Evolutionary conservation across 92 coral and sea anemone species (phyloP), one percentile per base, ranked within the genome.

Genomic region (Epizoanthus ramosus): DNA sequence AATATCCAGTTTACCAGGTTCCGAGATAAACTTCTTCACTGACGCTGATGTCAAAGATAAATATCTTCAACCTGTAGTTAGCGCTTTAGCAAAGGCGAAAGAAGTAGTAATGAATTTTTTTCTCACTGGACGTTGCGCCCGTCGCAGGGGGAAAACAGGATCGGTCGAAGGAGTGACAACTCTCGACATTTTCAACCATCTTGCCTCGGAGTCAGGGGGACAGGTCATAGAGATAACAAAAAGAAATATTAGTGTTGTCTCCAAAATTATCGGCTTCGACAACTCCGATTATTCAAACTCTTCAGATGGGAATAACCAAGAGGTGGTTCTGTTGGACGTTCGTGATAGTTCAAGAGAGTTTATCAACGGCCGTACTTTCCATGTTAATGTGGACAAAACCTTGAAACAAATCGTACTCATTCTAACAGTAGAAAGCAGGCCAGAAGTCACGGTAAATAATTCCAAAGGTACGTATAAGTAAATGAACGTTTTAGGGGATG

Each of bases 151-250:
- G 54, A 37, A 85, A 41, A 39, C 54, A 25, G 60, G 15, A 47
- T 2, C 57, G 6, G 9, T 22, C 13, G 47, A n/a, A 59, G 63
- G 18, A 19, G 8, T 63, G 12, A 67, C 85, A 56, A 87, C 67
- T 43, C 66, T 74, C 31, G 79, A 67, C 0, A 28, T 91, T 37
- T 88, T 80, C 77, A 75, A 88, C 79, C 15, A 9, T 17, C 83
- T 91, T 13, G 94, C 94, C 14, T 88, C 87, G 10, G 61, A 70
- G 21, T 88, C 92, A 1, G 94, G 94, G 8, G 94, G 94, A n/a
- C 94, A 91, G 53, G 86, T 91, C 13, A 45, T 91, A 15, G 22
- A 75, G 63, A 85, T 83, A 23, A 59, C 85, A 8, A 91, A 91
- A 64, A 8, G 59, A 5, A 58, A 59, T 50, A 76, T 87, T 10